Evolutionary conservation across 2,797 vertebrate genomes (phyloP), one percentile per base, ranked within the genome.

Genomic region (Ctenopoma kingsleyae): DNA sequence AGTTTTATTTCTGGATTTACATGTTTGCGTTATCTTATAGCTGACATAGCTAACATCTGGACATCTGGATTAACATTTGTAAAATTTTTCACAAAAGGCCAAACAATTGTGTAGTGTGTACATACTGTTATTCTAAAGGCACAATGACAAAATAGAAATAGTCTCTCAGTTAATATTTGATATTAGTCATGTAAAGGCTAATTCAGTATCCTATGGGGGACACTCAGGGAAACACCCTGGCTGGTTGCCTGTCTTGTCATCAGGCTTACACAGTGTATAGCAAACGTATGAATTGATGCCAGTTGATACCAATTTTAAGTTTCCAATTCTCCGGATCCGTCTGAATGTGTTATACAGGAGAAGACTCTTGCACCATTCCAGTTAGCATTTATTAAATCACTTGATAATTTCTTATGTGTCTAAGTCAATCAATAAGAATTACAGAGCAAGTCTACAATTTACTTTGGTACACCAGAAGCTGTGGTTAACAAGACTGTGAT

Each of bases 401-500:
- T 19, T 56, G 4, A 52, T 30, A 7, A 9, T 59, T 32, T 62
- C 2, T 12, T 32, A 16, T 15, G 4, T 32, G 46, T 36, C 15
- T 58, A 36, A 38, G 67, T 27, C 19, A 40, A 12, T 43, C 30
- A 32, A 27, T 27, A 58, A 23, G 17, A 70, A 23, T 70, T 11
- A 27, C 52, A 19, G 20, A 50, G 9, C 30, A 35, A n/a, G 17
- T 62, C 7, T 55, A 4, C 44, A 25, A 64, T 58, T 54, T 25
- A 6, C 6, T 46, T 19, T 48, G 30, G 32, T 8, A 48, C 2
- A 55, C 10, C 19, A 48, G n/a, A 49, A 60, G 25, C 30, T 46
- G 17, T 50, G 25, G 27, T 66, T 74, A 54, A 46, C 51, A 74
- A 23, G 69, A 56, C 43, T 81, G 47, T 52, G 32, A 38, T 43